Base-by-base conservation (phyloP, 1,140 invertebrate genomes). In the Bombus pyrosoma region DNA sequence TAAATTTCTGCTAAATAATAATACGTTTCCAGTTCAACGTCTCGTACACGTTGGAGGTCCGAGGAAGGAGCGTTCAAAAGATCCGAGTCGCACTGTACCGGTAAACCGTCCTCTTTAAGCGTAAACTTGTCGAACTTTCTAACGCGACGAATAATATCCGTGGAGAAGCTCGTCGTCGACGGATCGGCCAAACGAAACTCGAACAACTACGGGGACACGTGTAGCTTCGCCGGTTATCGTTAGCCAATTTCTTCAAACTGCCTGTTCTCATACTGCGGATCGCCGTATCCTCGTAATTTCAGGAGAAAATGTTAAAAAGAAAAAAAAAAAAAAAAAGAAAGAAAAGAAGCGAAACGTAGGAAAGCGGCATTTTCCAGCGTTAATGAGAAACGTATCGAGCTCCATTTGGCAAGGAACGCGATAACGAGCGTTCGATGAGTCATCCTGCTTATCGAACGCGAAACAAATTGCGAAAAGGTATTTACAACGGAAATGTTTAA, bases 381-480 rank as follows among this genome's bases (percentile, higher is more conserved):
- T 34, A 41, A 80, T 22, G 39, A 62, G 76, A 72, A 43, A 47
- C 76, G 76, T 72, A 62, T 84, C 75, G 82, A 37, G 53, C 66
- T 57, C n/a, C 43, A 41, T 77, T 78, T 37, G 71, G 13, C 39
- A 59, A 8, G 22, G 32, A 22, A 18, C 76, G 66, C 66, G 83
- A 80, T 80, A 84, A 22, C 74, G 64, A n/a, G 12, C 57, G 66
- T 53, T 43, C 81, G 13, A 32, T 81, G 77, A 81, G 69, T 86
- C 75, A 73, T 69, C 18, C 32, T 18, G 75, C 75, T 82, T 73
- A 59, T 39, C 87, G 79, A 82, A 78, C 74, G 77, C 64, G 78
- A 43, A 39, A 25, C 72, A 72, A 88, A 81, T 82, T 71, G 66
- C 82, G 73, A 59, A 78, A 81, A 74, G 47, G 71, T 39, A 53